Conservation (phyloP, 2,888 invertebrate species). For the Acanthosoma haemorrhoidale region DNA sequence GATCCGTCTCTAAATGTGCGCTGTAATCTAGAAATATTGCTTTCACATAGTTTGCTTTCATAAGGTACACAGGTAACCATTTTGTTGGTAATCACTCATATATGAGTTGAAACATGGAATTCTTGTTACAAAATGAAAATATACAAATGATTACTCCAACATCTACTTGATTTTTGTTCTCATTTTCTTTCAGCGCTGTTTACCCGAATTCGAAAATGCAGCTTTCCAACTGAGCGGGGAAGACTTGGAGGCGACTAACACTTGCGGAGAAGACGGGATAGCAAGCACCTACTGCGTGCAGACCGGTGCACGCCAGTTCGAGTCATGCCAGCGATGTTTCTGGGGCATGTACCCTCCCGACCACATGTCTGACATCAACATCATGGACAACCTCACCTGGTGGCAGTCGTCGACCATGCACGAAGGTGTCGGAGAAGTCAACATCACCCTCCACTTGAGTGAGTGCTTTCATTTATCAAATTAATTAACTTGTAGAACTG, state of each 20-base stretch:
- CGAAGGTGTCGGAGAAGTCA: conserved; percentile 88
- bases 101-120: too few relatives aligned
- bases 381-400: conserved; percentile 86
- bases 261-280: conserved; percentile 75
- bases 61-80: too few relatives aligned
- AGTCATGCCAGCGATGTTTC: conserved; percentile 48
- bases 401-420: conserved; percentile 98
- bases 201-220: conserved; percentile 94
- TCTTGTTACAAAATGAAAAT: too few relatives aligned
- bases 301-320: conserved; percentile 61
- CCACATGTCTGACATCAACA: conserved; percentile 85
- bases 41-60: too few relatives aligned
- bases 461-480: conserved; percentile 44
- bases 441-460: conserved; percentile 85
- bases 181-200: conserved; percentile 78
- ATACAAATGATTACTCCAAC: background rate
- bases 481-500: too few relatives aligned
- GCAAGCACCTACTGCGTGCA: conserved; percentile 83
- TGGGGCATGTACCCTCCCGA: conserved; percentile 61
- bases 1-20: too few relatives aligned
- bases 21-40: too few relatives aligned
- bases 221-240: conserved; percentile 68
- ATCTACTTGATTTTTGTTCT: conserved; percentile 34
- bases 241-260: conserved; percentile 85
- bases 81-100: too few relatives aligned